Evolutionary conservation across 2,888 invertebrate species (phyloP), one percentile per base, ranked within the genome.

Genomic region (Calameuta pallipes): DNA sequence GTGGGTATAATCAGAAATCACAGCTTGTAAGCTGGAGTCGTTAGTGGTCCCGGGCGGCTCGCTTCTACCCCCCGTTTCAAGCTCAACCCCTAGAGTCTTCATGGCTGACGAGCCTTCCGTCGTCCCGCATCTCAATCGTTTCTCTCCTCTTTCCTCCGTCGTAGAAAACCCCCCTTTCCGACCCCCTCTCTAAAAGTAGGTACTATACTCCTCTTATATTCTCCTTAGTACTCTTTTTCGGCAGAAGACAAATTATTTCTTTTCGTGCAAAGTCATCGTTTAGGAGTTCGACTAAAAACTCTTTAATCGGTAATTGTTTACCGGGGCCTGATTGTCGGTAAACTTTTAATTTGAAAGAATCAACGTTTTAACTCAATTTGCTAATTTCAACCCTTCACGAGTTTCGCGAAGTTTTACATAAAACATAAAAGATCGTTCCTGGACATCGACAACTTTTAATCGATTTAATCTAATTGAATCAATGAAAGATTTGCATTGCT

Each of bases 101-200:
- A 78, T 31, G 74, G 78, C 82, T 82, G 84, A 85, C 81, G 83
- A 83, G 82, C 79, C 83, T 82, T 81, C 82, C 82, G 80, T 82
- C 84, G 83, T 83, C 78, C 81, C 81, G 87, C 86, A 85, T 86
- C 84, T 85, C 86, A 84, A 85, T 86, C 85, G 83, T 80, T 81
- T 79, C 77, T 37, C 80, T 31, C 75, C 23, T 70, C 30, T 73
- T n/a, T 75, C 69, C 41, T 76, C 76, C 56, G 33, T 41, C 70
- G 73, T 75, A 37, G 74, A 37, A 36, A 69, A 12, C 3, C 31
- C 30, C 33, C 41, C 41, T 75, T 71, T 68, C 69, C 37, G 70
- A 30, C 34, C 76, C 79, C 73, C 15, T 73, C 75, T 70, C 73
- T 68, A 73, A 73, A 37, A 79, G 70, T 76, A 74, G 33, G 56